phyloP scores from a whole-genome alignment of 92 coral and sea anemone genomes.

The Heteractis magnifica region DNA sequence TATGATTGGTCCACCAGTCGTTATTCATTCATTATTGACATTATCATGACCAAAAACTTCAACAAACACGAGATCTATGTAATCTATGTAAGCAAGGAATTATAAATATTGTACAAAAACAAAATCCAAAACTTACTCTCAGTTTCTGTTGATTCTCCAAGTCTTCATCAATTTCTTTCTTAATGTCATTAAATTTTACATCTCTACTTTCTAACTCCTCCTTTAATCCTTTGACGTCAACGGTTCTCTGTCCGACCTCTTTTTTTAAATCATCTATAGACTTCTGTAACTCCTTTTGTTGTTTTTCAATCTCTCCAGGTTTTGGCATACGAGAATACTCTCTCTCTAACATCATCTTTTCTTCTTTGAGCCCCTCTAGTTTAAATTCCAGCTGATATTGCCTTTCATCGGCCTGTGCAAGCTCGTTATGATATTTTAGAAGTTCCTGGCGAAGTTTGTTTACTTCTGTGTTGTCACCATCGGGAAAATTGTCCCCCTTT shows the following conservation, averaged over 20 bases:
- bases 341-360: conserved; percentile 85
- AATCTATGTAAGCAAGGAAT: neutral
- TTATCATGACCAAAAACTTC: too few species aligned
- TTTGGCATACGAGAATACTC: conserved; percentile 98
- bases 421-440: conserved; percentile 89
- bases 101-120: neutral
- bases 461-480: conserved; percentile 91
- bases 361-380: conserved; percentile 90
- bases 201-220: conserved; percentile 89
- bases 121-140: conserved; percentile 51
- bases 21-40: too few species aligned
- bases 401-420: conserved; percentile 99
- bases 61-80: too few species aligned
- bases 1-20: too few species aligned
- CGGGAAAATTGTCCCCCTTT: conserved; percentile 97
- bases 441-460: conserved; percentile 96
- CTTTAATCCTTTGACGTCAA: conserved; percentile 79
- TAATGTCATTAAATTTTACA: conserved; percentile 66
- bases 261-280: conserved; percentile 80
- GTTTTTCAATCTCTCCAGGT: conserved; percentile 96
- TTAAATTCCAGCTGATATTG: conserved; percentile 93
- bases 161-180: conserved; percentile 77
- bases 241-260: conserved; percentile 89
- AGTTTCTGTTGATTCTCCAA: conserved; percentile 85
- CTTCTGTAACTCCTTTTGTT: conserved; percentile 81